Percentiles rank a stretch among this genome's conserved stretches.
phyloP scores from a whole-genome alignment of 2,797 vertebrate genomes.

The Pipistrellus pipistrellus region DNA sequence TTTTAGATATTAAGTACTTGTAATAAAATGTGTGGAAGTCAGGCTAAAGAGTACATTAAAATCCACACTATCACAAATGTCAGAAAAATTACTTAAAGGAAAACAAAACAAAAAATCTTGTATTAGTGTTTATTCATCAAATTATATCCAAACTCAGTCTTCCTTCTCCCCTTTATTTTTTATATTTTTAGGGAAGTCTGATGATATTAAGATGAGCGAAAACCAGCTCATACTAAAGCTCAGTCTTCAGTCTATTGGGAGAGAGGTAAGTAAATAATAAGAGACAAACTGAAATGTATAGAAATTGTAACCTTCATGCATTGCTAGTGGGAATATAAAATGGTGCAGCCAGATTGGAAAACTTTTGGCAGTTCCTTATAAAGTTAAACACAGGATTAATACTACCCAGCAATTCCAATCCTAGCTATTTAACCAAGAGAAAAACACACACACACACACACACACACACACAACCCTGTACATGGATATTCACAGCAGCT shows the following conservation, averaged over 20 bases:
- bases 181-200: not conserved
- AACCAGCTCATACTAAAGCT: not conserved
- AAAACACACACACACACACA: not conserved
- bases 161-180: not conserved
- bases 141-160: not conserved
- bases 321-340: not conserved
- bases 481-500: not conserved
- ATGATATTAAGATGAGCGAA: not conserved
- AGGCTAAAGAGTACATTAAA: not conserved
- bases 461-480: too few species aligned
- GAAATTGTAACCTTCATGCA: not conserved
- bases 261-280: not conserved
- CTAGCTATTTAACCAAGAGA: not conserved
- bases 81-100: not conserved
- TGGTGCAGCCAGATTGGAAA: not conserved
- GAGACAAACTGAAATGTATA: not conserved
- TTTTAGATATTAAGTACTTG: conserved; percentile 2
- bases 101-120: not conserved
- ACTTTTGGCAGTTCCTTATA: not conserved
- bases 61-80: not conserved
- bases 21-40: not conserved
- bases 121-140: conserved; percentile 35
- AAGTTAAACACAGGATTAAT: not conserved
- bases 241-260: not conserved
- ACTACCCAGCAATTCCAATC: not conserved